Base-by-base conservation (phyloP, 2,888 invertebrate genomes). In the Agonopterix arenella region DNA sequence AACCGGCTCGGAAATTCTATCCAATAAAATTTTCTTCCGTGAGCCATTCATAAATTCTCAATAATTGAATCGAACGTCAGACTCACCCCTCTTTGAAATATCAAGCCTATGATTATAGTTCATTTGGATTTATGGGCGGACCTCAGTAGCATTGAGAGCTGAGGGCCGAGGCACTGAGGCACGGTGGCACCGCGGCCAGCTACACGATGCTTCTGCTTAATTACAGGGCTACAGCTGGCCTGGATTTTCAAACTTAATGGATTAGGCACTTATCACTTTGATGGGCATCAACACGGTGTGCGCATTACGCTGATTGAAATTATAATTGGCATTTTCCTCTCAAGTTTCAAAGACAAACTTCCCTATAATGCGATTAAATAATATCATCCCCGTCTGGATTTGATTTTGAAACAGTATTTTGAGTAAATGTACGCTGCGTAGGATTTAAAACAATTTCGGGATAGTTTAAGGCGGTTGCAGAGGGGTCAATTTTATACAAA, bases 11-110 rank as follows among this genome's bases (percentile, higher is more conserved):
- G 72, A 78, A 76, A 82, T 76, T 80, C 69, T 68, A 73, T 76
- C 72, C 66, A 76, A 79, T 83, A 79, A 79, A 81, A 80, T 76
- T 75, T 76, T 74, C 74, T 76, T 76, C 72, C 65, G 67, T 64
- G 72, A 74, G 62, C 71, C 75, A 73, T 80, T 82, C 76, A 79
- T 83, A 83, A 84, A 81, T 82, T 83, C 66, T 76, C 76, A 66
- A 79, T 84, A 83, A 83, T 83, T 81, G 81, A 82, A 80, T 83
- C 62, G 72, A 75, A 76, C 72, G 80, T 75, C 80, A 74, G 69
- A 60, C 59, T 71, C 68, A 71, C 68, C 68, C 28, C 67, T 70
- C 68, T 66, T 62, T 71, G 73, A 71, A 68, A 72, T 77, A 73
- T 76, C 68, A 69, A 70, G 71, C 72, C 75, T 70, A 73, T 68